Evolutionary conservation across 2,888 invertebrate genomes (phyloP).

Genomic region (Ypsolopha sequella): DNA sequence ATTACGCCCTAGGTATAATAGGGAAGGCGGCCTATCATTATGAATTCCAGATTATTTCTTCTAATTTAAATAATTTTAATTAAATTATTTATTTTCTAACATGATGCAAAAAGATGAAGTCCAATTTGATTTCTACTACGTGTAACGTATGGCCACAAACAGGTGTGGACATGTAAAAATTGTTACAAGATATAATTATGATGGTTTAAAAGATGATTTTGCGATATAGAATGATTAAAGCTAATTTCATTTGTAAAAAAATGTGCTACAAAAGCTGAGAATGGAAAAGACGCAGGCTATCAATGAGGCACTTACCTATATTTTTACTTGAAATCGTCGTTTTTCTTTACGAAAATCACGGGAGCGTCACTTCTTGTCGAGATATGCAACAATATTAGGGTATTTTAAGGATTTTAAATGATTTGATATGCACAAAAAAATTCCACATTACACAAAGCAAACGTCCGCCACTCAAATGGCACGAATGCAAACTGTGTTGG

Average conservation of each 20-base stretch:
- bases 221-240: conserved; percentile 23
- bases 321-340: conserved; percentile 48
- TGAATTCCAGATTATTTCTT: conserved; percentile 39
- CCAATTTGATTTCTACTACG: conserved; percentile 10
- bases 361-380: conserved; percentile 51
- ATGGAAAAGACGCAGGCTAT: conserved; percentile 64
- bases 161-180: conserved; percentile 23
- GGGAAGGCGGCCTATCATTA: conserved; percentile 47
- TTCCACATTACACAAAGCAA: conserved; percentile 58
- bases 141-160: conserved; percentile 31
- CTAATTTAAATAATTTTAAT: conserved; percentile 18
- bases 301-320: conserved; percentile 62
- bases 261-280: conserved; percentile 37
- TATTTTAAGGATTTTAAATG: conserved; percentile 64
- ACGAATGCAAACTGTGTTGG: conserved; percentile 75
- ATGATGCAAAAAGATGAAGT: neutral
- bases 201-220: conserved; percentile 15
- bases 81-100: conserved; percentile 22
- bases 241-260: conserved; percentile 30
- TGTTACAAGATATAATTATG: conserved; percentile 28
- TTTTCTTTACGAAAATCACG: conserved; percentile 55
- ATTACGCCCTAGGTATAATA: conserved; percentile 9
- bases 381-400: conserved; percentile 48
- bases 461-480: conserved; percentile 65
- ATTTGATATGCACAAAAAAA: conserved; percentile 65